phyloP scores from a whole-genome alignment of 1,140 invertebrate genomes.

The Theocolax elegans region DNA sequence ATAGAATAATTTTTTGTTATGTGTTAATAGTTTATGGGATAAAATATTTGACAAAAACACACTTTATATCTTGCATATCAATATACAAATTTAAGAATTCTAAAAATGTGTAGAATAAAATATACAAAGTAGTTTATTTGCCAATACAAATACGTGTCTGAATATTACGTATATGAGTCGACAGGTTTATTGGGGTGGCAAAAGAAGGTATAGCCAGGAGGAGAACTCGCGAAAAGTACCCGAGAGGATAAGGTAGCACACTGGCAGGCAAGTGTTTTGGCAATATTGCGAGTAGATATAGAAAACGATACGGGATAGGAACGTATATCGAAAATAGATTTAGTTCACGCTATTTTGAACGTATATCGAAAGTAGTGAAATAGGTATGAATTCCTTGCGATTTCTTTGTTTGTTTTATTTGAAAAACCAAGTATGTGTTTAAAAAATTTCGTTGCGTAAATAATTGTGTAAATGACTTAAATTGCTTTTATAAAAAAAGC shows the following conservation, averaged over 20 bases:
- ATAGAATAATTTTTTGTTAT: too few relatives aligned
- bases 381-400: conserved; percentile 9
- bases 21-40: too few relatives aligned
- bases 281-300: conserved; percentile 19
- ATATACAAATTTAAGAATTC: too few relatives aligned
- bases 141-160: neutral
- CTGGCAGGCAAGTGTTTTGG: conserved; percentile 11
- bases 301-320: neutral
- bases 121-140: too few relatives aligned
- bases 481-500: too few relatives aligned
- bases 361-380: neutral
- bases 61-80: too few relatives aligned
- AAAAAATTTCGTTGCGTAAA: too few relatives aligned
- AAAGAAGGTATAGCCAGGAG: neutral
- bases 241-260: neutral
- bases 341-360: neutral
- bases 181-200: neutral
- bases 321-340: conserved; percentile 1
- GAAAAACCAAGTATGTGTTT: neutral
- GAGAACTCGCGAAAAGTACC: conserved; percentile 7
- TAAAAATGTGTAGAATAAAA: too few relatives aligned
- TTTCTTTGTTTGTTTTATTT: neutral
- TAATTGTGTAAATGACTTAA: too few relatives aligned
- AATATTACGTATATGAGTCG: conserved; percentile 5
- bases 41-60: too few relatives aligned